Conservation (phyloP, 2,888 invertebrate genomes). For the Tridacna gigas region DNA sequence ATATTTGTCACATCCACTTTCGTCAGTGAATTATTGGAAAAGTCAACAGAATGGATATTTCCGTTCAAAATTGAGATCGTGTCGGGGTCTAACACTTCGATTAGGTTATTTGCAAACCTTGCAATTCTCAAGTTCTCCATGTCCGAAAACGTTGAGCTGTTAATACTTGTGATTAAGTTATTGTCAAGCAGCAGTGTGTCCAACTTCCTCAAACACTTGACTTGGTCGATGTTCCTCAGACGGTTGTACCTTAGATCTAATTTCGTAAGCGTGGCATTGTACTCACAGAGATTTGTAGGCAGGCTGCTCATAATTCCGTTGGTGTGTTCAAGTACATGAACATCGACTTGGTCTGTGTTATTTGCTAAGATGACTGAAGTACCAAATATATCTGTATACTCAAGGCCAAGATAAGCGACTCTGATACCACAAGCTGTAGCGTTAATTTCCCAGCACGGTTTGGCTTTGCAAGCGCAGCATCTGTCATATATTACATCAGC, state of each 20-base stretch:
- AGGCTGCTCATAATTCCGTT: conserved; percentile 28
- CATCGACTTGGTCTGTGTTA: neutral
- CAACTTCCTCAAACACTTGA: conserved; percentile 34
- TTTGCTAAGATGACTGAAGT: neutral
- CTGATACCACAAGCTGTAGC: conserved; percentile 28
- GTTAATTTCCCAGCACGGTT: conserved; percentile 46
- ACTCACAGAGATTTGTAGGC: conserved; percentile 42
- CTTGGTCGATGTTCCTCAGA: conserved; percentile 10
- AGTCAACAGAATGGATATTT: conserved; percentile 36
- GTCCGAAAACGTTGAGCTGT: conserved; percentile 29
- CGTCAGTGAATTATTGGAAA: conserved; percentile 37
- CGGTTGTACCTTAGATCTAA: conserved; percentile 43
- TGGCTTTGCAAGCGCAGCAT: conserved; percentile 45
- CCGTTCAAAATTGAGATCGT: conserved; percentile 24
- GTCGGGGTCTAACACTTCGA: conserved; percentile 32
- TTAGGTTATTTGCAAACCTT: conserved; percentile 35
- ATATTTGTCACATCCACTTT: conserved; percentile 40
- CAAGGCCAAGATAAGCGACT: conserved; percentile 27
- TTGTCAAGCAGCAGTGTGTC: conserved; percentile 39
- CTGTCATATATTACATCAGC: conserved; percentile 18
- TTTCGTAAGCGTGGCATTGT: conserved; percentile 24
- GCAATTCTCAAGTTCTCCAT: conserved; percentile 39
- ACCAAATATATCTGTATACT: conserved; percentile 40
- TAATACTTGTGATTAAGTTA: conserved; percentile 32
- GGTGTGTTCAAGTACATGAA: conserved; percentile 18